phyloP scores from a whole-genome alignment of 2,113 vertebrate species.

The Laterallus jamaicensis region DNA sequence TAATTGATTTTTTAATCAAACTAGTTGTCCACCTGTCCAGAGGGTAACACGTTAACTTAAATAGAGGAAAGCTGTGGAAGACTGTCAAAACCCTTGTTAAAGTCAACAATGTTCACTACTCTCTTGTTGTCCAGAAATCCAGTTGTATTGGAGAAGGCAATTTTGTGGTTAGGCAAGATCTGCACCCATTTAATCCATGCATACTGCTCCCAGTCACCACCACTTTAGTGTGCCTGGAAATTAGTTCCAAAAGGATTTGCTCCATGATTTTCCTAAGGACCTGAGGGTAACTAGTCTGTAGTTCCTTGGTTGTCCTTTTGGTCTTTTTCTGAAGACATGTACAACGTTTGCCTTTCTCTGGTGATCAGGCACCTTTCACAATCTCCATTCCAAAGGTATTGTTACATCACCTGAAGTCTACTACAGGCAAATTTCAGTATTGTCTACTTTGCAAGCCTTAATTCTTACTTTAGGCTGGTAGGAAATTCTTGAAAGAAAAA shows the following conservation, averaged over 20 bases:
- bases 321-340: background rate
- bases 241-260: background rate
- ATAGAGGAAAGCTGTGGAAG: background rate
- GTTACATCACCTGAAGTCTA: background rate
- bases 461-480: background rate
- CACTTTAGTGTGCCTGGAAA: background rate
- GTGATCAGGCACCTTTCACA: background rate
- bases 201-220: background rate
- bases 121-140: background rate
- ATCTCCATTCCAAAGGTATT: background rate
- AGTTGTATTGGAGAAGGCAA: background rate
- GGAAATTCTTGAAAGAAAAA: background rate
- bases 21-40: background rate
- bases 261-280: background rate
- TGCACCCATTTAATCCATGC: background rate
- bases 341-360: background rate
- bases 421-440: background rate
- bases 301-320: background rate
- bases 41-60: background rate
- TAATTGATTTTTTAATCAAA: background rate
- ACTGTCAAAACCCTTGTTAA: background rate
- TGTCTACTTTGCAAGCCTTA: background rate
- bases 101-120: background rate
- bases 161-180: background rate
- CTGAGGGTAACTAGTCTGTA: background rate